A percentile compares a stretch with the other conserved stretches of the same genome.
phyloP scores from a whole-genome alignment of 2,797 vertebrate species.

The Eleutherodactylus coqui region DNA sequence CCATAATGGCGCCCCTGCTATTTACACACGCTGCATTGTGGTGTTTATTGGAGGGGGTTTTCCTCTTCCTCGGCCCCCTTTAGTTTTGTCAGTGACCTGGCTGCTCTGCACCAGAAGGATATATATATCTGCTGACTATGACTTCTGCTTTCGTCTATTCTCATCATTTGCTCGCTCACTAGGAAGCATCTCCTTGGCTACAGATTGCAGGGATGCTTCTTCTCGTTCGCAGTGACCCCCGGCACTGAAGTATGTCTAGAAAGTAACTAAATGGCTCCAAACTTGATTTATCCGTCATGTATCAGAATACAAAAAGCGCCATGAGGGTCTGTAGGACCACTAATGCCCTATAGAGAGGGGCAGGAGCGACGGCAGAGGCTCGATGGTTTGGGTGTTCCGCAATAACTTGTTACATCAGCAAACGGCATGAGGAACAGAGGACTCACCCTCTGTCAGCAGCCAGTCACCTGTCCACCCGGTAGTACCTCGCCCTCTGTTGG shows the following conservation, averaged over 20 bases:
- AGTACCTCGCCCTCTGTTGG: no score
- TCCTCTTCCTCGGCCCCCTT: not conserved
- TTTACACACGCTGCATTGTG: no score
- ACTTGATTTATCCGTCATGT: not conserved
- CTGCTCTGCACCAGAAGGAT: not conserved
- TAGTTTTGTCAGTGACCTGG: not conserved
- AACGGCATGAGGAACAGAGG: no score
- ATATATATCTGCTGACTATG: not conserved
- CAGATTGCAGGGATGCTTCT: slow-evolving; percentile 24
- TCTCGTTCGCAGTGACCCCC: not conserved
- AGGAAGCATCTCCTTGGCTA: slow-evolving; percentile 37
- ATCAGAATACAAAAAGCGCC: not conserved
- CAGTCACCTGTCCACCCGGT: no score
- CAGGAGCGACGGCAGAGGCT: no score
- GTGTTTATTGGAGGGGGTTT: no score
- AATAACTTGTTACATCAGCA: no score
- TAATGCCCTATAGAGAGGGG: no score
- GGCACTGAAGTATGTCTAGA: not conserved
- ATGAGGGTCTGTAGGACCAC: no score
- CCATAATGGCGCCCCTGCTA: no score
- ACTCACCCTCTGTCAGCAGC: no score
- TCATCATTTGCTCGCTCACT: not conserved
- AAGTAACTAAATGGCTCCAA: not conserved
- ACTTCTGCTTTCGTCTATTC: not conserved
- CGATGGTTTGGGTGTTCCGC: no score